phyloP scores from a whole-genome alignment of 2,113 vertebrate genomes.

The Passer domesticus region DNA sequence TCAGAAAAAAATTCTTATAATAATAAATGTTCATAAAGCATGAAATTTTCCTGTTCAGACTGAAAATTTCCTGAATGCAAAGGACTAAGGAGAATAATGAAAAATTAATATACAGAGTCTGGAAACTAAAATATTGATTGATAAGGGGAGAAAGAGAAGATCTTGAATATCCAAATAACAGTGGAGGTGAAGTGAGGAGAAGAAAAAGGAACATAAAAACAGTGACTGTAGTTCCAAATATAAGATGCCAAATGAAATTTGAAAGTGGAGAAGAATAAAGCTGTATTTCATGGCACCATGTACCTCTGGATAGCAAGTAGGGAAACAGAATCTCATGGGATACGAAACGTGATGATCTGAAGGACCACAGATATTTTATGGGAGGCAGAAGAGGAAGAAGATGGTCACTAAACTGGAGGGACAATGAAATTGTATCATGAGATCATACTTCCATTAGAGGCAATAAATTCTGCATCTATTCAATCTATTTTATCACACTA shows the following conservation, averaged over 20 bases:
- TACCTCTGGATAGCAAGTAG: neutral
- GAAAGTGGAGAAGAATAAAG: neutral
- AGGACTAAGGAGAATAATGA: neutral
- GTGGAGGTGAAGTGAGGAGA: neutral
- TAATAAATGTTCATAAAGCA: neutral
- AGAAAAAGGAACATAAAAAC: neutral
- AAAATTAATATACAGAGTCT: neutral
- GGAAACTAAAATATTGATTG: neutral
- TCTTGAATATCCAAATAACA: neutral
- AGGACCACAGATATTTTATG: neutral
- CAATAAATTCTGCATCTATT: neutral
- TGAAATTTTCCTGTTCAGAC: neutral
- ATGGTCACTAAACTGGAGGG: neutral
- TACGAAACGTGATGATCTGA: neutral
- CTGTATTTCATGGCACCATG: neutral
- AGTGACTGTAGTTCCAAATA: neutral
- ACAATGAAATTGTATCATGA: neutral
- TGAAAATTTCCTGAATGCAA: neutral
- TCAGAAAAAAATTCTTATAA: neutral
- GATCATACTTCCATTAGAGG: neutral
- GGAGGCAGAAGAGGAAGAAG: neutral
- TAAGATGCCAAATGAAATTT: neutral
- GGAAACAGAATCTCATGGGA: neutral
- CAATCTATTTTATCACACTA: neutral
- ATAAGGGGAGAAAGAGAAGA: neutral